phyloP scores from a whole-genome alignment of 2,797 vertebrate species.

The Psittacula derbiana region DNA sequence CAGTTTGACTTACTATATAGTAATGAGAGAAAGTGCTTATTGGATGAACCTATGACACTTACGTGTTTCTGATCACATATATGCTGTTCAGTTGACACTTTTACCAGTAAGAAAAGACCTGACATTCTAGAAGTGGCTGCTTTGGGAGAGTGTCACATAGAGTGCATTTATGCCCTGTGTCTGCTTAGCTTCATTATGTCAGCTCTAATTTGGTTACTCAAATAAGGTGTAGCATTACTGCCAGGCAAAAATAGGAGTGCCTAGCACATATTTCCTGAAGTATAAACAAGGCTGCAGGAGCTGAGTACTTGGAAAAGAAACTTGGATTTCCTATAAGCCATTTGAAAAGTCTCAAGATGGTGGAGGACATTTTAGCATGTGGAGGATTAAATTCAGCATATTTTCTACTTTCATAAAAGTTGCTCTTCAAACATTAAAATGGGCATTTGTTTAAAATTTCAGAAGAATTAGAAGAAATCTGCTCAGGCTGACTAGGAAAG shows the following conservation, averaged over 20 bases:
- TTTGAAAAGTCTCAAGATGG: background rate
- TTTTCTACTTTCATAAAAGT: background rate
- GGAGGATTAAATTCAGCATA: background rate
- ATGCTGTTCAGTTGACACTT: background rate
- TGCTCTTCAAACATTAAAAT: background rate
- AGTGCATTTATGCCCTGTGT: background rate
- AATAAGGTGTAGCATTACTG: background rate
- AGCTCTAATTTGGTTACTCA: background rate
- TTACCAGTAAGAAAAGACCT: background rate
- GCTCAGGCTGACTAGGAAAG: background rate
- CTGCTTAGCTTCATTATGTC: background rate
- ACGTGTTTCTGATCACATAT: rapidly evolving
- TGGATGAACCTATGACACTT: background rate
- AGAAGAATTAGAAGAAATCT: background rate
- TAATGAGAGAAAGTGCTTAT: background rate
- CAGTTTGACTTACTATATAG: background rate
- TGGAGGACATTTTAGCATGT: background rate
- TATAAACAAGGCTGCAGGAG: background rate
- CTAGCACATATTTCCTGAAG: background rate
- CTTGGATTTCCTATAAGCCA: background rate
- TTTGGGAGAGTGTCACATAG: background rate
- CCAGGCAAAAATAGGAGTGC: background rate
- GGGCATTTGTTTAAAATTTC: background rate
- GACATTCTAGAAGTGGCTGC: background rate
- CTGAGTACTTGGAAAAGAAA: background rate